Evolutionary conservation across 1,140 invertebrate species (phyloP).

Genomic region (Camponotus pennsylvanicus): DNA sequence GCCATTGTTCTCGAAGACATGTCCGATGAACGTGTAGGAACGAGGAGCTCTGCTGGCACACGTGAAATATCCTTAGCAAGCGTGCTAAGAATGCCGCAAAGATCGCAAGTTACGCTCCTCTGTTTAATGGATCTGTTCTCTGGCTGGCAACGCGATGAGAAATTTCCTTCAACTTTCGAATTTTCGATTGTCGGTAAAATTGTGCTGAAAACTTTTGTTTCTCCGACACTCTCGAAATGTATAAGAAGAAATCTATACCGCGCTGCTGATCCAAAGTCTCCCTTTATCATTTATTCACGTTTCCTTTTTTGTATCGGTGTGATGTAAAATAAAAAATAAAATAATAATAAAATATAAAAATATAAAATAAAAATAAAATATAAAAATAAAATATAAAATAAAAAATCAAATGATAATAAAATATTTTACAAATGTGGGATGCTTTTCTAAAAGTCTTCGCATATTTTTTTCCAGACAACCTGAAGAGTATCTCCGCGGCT

Average conservation of each 20-base stretch:
- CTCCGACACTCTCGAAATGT: not conserved
- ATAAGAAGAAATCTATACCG: slow-evolving; percentile 21
- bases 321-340: not conserved
- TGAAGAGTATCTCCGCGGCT: not conserved
- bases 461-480: not conserved
- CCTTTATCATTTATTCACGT: not conserved
- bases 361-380: too few species aligned
- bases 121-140: slow-evolving; percentile 54
- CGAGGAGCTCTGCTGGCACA: slow-evolving; percentile 49
- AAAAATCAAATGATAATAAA: not conserved
- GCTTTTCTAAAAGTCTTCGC: not conserved
- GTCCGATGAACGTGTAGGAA: slow-evolving; percentile 31
- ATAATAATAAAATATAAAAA: too few species aligned
- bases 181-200: slow-evolving; percentile 21
- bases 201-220: slow-evolving; percentile 28
- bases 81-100: slow-evolving; percentile 57
- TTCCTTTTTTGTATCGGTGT: not conserved
- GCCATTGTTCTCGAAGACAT: slow-evolving; percentile 49
- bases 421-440: not conserved
- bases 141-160: slow-evolving; percentile 47
- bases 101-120: slow-evolving; percentile 43
- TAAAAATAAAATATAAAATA: too few species aligned
- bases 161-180: slow-evolving; percentile 31
- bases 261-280: not conserved
- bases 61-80: slow-evolving; percentile 46